Evolutionary conservation across 2,113 vertebrate species (phyloP).

Genomic region (Pterocles gutturalis): DNA sequence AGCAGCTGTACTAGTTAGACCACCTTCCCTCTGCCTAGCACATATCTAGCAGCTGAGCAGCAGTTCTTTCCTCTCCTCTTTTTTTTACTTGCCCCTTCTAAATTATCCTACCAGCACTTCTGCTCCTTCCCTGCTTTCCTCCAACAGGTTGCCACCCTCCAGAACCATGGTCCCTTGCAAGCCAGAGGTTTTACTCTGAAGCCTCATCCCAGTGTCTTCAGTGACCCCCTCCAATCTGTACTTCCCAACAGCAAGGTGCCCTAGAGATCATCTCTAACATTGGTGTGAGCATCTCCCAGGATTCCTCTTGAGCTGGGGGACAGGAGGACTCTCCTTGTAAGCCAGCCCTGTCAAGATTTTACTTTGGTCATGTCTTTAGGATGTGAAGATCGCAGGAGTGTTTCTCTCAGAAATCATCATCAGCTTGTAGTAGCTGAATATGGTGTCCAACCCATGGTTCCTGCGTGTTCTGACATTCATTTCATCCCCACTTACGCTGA

Average conservation of each 20-base stretch:
- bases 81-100: not conserved
- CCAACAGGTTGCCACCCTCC: not conserved
- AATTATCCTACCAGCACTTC: not conserved
- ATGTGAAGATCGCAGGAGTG: not conserved
- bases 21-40: not conserved
- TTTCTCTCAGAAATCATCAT: not conserved
- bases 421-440: not conserved
- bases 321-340: not conserved
- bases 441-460: accelerated
- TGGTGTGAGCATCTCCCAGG: accelerated
- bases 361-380: not conserved
- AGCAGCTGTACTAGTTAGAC: not conserved
- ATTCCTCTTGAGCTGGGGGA: not conserved
- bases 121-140: not conserved
- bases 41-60: not conserved
- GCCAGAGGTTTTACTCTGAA: not conserved
- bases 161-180: not conserved
- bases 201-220: not conserved
- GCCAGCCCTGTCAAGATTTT: not conserved
- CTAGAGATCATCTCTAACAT: too few relatives aligned
- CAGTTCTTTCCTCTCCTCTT: not conserved
- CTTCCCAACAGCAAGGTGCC: accelerated
- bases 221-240: not conserved
- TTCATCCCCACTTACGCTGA: accelerated
- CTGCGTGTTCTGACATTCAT: not conserved